Conservation (phyloP, 2,113 vertebrate genomes). For the Otis tarda region DNA sequence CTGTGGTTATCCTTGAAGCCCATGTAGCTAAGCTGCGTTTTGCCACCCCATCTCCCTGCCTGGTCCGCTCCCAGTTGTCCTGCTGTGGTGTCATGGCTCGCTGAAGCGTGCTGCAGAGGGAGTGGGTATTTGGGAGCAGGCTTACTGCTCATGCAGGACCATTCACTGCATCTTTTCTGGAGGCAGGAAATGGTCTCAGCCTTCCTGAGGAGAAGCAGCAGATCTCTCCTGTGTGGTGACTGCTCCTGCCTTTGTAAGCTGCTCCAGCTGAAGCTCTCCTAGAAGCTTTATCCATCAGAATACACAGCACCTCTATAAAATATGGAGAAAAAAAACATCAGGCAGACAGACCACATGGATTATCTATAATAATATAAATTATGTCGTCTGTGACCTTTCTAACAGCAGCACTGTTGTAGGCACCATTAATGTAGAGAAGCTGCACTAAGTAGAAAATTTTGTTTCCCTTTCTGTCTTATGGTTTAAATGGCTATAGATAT, state of each 20-base stretch:
- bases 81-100: not conserved
- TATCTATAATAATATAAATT: slow-evolving; percentile 46
- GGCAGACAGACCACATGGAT: not conserved
- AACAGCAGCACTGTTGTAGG: slow-evolving; percentile 8
- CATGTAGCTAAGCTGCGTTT: not conserved
- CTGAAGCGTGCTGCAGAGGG: not conserved
- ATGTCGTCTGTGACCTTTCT: slow-evolving; percentile 45
- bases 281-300: not conserved
- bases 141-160: not conserved
- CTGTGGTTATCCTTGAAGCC: not conserved
- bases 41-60: not conserved
- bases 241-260: not conserved
- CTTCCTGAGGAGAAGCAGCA: not conserved
- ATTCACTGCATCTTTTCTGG: not conserved
- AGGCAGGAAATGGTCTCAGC: not conserved
- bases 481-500: not conserved
- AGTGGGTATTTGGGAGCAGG: not conserved
- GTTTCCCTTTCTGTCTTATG: not conserved
- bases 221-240: not conserved
- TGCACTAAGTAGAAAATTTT: slow-evolving; percentile 12
- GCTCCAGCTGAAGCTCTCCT: not conserved
- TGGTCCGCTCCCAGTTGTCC: not conserved
- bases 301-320: not conserved
- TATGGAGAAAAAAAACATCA: not conserved
- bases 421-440: not conserved